Conservation (phyloP, 2,888 invertebrate genomes). For the Erannis defoliaria region DNA sequence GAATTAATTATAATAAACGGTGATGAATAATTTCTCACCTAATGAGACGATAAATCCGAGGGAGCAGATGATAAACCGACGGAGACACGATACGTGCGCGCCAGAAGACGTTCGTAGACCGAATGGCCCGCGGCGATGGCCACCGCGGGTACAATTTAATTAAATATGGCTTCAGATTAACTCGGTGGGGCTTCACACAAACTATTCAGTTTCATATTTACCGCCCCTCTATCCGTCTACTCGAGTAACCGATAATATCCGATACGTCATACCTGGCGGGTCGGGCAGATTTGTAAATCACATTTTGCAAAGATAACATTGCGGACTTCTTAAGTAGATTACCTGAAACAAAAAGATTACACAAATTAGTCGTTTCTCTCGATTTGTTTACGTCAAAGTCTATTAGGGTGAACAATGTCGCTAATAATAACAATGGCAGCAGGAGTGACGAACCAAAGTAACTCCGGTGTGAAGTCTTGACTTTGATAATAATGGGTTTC, state of each 20-base stretch:
- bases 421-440: slow-evolving; percentile 79
- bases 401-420: slow-evolving; percentile 79
- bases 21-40: slow-evolving; percentile 52
- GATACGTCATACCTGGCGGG: slow-evolving; percentile 44
- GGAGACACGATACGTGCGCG: slow-evolving; percentile 60
- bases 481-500: slow-evolving; percentile 84
- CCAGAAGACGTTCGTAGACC: slow-evolving; percentile 61
- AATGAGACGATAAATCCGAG: slow-evolving; percentile 45
- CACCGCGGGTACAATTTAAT: slow-evolving; percentile 82
- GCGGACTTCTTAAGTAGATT: slow-evolving; percentile 59
- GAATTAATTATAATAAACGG: slow-evolving; percentile 28
- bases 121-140: slow-evolving; percentile 70
- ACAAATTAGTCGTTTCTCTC: slow-evolving; percentile 71
- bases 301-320: slow-evolving; percentile 48
- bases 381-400: slow-evolving; percentile 77
- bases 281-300: slow-evolving; percentile 34
- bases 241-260: slow-evolving; percentile 46
- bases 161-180: slow-evolving; percentile 86
- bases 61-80: slow-evolving; percentile 34
- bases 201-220: slow-evolving; percentile 81
- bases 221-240: slow-evolving; percentile 54
- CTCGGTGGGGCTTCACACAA: slow-evolving; percentile 78
- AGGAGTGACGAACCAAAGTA: slow-evolving; percentile 84
- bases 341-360: slow-evolving; percentile 81
- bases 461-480: slow-evolving; percentile 80